Base-by-base conservation (phyloP, 2,888 invertebrate species). In the Yponomeuta plumbellus region DNA sequence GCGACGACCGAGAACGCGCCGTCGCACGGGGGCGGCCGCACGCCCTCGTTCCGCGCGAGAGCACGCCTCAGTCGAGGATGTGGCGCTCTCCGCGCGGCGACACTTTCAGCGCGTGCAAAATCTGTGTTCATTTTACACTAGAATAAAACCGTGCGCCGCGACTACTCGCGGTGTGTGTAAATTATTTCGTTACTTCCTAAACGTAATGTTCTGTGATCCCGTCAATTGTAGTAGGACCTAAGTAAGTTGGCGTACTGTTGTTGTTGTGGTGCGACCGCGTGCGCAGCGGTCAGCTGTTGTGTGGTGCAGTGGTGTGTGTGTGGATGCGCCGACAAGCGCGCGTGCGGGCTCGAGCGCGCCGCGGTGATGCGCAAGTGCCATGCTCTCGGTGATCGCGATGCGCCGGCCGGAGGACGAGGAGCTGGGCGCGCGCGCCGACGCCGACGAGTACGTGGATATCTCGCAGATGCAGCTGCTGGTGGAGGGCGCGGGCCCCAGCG, bases 361-460 rank as follows among this genome's bases (percentile, higher is more conserved):
- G 81, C 83, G 86, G 90, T 85, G 79, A 89, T 89, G 90, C 87
- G 81, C 85, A 80, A 86, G 88, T 86, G 90, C 90, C 83, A 90
- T 91, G 90, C 89, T 91, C 84, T 89, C 90, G 83, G 90, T 93
- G 93, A 92, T 95, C 92, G 93, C 94, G 91, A 95, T 95, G 95
- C 94, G 95, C 90, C 94, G 94, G 88, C 94, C 94, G 93, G 94
- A 93, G 93, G 94, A 93, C 90, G 92, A 92, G 89, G 90, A 90
- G 84, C 81, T 89, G 80, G 89, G 86, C 80, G 84, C 86, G 72
- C 87, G 88, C 80, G 88, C 81, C 85, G 88, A 86, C 77, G 85
- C 85, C 84, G 94, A 95, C 88, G 96, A 96, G 88, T 96, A 95
- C 88, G 96, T 96, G 83, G 96, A 96, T 87, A 96, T 96, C 76